Evolutionary conservation across 2,797 vertebrate genomes (phyloP).

Genomic region (Gobionotothen gibberifrons): DNA sequence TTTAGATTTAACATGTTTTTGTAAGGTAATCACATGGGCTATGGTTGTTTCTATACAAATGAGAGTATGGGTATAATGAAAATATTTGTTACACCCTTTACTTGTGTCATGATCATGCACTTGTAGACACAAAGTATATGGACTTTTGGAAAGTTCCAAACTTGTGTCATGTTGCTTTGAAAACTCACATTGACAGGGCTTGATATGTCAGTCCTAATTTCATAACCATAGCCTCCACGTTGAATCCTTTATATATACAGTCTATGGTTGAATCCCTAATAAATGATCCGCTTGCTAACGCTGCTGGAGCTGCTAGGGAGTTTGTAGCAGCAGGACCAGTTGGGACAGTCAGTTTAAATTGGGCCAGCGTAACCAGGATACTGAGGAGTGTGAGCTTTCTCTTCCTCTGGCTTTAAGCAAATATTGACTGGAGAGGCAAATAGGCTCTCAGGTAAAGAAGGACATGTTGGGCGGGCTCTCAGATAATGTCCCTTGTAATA

Average conservation of each 20-base stretch:
- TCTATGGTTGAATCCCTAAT: slow-evolving; percentile 20
- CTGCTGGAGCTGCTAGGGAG: slow-evolving; percentile 40
- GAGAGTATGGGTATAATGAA: background rate
- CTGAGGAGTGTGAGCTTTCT: slow-evolving; percentile 65
- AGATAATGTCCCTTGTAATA: slow-evolving; percentile 16
- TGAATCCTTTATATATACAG: background rate
- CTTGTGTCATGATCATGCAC: background rate
- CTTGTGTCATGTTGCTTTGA: background rate
- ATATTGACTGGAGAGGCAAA: slow-evolving; percentile 81
- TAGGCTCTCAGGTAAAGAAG: slow-evolving; percentile 58
- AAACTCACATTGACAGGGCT: background rate
- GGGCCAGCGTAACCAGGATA: slow-evolving; percentile 78
- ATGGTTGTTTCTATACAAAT: background rate
- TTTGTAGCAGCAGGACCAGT: slow-evolving; percentile 72
- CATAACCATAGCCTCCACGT: background rate
- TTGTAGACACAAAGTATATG: background rate
- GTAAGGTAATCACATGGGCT: background rate
- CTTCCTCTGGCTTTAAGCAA: slow-evolving; percentile 76
- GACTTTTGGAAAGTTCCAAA: background rate
- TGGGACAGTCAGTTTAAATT: slow-evolving; percentile 55
- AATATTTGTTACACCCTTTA: background rate
- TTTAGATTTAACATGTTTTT: background rate
- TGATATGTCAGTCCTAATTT: background rate
- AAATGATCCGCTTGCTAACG: slow-evolving; percentile 16
- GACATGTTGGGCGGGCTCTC: slow-evolving; percentile 34